Evolutionary conservation across 37 sponge, comb jelly and placozoan species (phyloP).

Genomic region (Halichondria panicea): DNA sequence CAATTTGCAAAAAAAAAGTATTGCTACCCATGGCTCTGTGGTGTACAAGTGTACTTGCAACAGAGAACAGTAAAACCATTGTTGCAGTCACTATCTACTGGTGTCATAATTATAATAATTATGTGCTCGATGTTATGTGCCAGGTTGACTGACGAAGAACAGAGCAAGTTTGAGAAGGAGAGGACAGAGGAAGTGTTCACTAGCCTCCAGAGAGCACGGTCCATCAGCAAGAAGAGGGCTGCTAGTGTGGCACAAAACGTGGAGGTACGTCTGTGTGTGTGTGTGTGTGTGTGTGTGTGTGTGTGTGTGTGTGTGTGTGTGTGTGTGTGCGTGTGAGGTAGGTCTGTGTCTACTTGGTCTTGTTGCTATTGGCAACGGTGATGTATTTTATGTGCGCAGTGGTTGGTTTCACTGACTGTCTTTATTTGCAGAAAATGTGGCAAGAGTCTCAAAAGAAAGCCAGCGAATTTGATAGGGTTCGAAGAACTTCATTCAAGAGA

Average conservation of each 20-base stretch:
- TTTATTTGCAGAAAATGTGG: slow-evolving; percentile 75
- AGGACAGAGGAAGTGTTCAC: slow-evolving; percentile 52
- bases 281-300: not conserved
- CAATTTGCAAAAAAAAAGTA: too few relatives aligned
- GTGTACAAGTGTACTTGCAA: too few relatives aligned
- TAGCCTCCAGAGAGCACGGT: slow-evolving; percentile 11
- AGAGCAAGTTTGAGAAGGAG: slow-evolving; percentile 15
- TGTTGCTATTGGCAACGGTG: not conserved
- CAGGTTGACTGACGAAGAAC: slow-evolving; percentile 33
- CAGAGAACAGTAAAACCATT: too few relatives aligned
- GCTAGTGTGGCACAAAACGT: slow-evolving; percentile 25
- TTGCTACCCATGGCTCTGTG: too few relatives aligned
- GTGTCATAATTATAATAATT: too few relatives aligned
- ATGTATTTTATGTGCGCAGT: too few relatives aligned
- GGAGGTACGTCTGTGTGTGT: slow-evolving; percentile 18
- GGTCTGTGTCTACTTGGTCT: not conserved
- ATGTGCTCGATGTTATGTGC: too few relatives aligned
- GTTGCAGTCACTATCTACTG: too few relatives aligned
- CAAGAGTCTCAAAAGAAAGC: slow-evolving; percentile 57
- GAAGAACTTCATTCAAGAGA: slow-evolving; percentile 35
- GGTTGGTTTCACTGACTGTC: too few relatives aligned
- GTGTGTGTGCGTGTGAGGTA: not conserved
- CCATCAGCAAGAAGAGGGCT: slow-evolving; percentile 32
- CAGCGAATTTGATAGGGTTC: slow-evolving; percentile 46
- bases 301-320: not conserved